Evolutionary conservation across 2,888 invertebrate species (phyloP).

Genomic region (Pollenia griseotomentosa): DNA sequence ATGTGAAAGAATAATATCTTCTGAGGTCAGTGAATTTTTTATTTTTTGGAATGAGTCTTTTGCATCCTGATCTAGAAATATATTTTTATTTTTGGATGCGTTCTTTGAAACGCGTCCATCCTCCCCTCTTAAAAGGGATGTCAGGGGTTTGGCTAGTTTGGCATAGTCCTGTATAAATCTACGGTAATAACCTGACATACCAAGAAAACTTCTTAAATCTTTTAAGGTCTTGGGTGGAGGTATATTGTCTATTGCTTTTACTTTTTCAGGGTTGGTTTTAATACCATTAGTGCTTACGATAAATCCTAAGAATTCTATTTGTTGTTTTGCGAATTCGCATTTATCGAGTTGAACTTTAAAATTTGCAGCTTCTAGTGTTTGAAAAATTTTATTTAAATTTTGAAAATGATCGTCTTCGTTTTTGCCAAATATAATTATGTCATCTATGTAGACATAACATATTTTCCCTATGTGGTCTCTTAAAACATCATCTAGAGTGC

Average conservation of each 20-base stretch:
- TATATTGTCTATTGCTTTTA: constrained; percentile 7
- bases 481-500: too few relatives aligned
- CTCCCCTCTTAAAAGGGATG: neutral
- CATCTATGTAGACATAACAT: constrained; percentile 53
- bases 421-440: constrained; percentile 29
- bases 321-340: neutral
- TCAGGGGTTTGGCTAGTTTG: neutral
- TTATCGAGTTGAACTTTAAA: constrained; percentile 15
- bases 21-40: too few relatives aligned
- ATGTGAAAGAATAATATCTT: too few relatives aligned
- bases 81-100: too few relatives aligned
- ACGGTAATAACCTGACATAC: constrained; percentile 6
- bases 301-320: neutral
- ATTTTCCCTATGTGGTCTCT: too few relatives aligned
- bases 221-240: neutral
- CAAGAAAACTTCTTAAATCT: neutral
- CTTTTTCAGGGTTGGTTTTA: constrained; percentile 5
- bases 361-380: constrained; percentile 21
- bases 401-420: constrained; percentile 19
- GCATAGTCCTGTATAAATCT: neutral
- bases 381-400: neutral
- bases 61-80: too few relatives aligned
- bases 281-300: constrained; percentile 9
- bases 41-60: too few relatives aligned
- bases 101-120: too few relatives aligned